phyloP scores from a whole-genome alignment of 2,888 invertebrate species.

The Lycocerus yunnanus region DNA sequence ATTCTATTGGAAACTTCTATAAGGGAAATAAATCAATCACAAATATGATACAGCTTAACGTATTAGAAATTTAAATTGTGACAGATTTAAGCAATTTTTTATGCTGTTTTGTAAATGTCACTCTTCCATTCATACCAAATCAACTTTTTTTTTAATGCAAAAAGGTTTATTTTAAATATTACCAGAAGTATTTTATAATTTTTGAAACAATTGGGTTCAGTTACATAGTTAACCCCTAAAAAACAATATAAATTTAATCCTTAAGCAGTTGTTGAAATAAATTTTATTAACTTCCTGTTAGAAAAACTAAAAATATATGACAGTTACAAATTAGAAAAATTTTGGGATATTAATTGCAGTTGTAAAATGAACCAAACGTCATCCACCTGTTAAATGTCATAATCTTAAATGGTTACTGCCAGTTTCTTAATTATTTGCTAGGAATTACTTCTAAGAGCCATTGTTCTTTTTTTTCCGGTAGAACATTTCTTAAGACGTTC shows the following conservation, averaged over 20 bases:
- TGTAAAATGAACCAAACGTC: constrained; percentile 30
- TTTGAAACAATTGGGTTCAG: background rate
- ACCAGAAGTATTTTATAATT: background rate
- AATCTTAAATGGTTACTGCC: constrained; percentile 38
- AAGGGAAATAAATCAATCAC: constrained; percentile 5
- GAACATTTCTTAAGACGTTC: background rate
- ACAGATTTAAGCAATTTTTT: constrained; percentile 5
- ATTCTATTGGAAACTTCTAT: background rate
- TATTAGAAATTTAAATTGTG: constrained; percentile 1
- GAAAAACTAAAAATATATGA: constrained; percentile 14
- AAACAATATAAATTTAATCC: constrained; percentile 13
- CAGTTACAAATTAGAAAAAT: constrained; percentile 32
- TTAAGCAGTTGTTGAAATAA: constrained; percentile 22
- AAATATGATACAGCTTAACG: background rate
- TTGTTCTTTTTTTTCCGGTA: background rate
- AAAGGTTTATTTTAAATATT: background rate
- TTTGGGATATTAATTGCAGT: constrained; percentile 27
- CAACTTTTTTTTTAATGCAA: background rate
- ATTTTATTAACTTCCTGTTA: constrained; percentile 18
- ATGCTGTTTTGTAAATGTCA: background rate
- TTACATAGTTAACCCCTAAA: background rate
- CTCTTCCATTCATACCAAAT: background rate
- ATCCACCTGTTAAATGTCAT: constrained; percentile 37
- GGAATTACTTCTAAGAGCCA: constrained; percentile 9
- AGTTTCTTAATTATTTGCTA: constrained; percentile 41